Evolutionary conservation across 2,888 invertebrate genomes (phyloP), one percentile per base, ranked within the genome.

Genomic region (Steinernema scapterisci): DNA sequence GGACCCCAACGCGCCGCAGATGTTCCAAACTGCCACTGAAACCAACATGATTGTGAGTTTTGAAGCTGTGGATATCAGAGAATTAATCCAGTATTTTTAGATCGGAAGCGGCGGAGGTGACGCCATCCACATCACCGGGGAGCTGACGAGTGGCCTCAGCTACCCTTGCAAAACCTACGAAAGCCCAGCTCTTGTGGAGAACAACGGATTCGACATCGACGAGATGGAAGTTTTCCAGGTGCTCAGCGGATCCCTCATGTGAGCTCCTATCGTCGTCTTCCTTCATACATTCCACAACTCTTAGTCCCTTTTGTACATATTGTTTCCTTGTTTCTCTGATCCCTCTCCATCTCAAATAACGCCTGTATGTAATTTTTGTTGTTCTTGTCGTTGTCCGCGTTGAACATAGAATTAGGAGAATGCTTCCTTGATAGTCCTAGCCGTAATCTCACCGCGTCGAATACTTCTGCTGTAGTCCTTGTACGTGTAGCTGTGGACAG

Each of bases 31-130:
- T 1, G 86, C 86, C 11, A 80, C 79, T 5, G 86, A 86, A 70
- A 78, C 75, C 63, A 75, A 81, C 7, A 43, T 86, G 44, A 82
- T 86, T 77, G 86, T 86, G 71, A 75, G 82, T 81, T 27, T 11
- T 13, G 48, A 71, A 71, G n/a, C 19, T 63, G 3, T 25, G 7
- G 5, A 19, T 44, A 48, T 5, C 63, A 2, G 21, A 52, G 23
- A 1, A 52, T n/a, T 71, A 27, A 70, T 1, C 6, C 63, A 19
- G 19, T 48, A 44, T 52, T 54, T 83, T 73, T 74, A 86, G 86
- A 83, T 86, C 70, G 86, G 86, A 38, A 83, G 83, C 21, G 84
- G 85, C 43, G 85, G 86, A 9, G 83, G 85, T n/a, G 86, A 86
- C 70, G 86, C 86, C 11, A 86, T 86, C 52, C 82, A 85, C 6